A percentile compares a stretch with the other conserved stretches of the same genome.
Conservation (phyloP, 2,888 invertebrate species). For the Patella caerulea region DNA sequence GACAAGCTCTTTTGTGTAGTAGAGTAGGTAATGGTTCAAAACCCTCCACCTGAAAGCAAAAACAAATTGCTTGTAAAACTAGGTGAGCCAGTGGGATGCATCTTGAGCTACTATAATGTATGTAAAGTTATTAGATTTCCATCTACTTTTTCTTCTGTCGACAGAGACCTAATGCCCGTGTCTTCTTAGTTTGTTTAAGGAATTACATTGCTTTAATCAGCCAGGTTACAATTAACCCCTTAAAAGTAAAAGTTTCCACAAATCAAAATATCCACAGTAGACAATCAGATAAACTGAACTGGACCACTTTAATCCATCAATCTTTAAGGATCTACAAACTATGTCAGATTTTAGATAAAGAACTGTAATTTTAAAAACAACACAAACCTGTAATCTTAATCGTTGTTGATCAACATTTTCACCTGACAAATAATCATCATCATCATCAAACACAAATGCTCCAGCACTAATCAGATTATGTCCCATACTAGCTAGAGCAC, state of each 20-base stretch:
- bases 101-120: too few relatives aligned
- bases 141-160: too few relatives aligned
- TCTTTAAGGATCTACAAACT: neutral
- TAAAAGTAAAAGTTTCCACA: too few relatives aligned
- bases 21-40: constrained; percentile 68
- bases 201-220: too few relatives aligned
- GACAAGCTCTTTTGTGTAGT: constrained; percentile 63
- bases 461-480: constrained; percentile 58
- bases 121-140: too few relatives aligned
- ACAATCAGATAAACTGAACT: too few relatives aligned
- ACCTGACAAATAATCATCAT: constrained; percentile 65
- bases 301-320: neutral
- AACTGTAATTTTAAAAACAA: neutral
- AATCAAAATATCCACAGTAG: too few relatives aligned
- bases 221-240: too few relatives aligned
- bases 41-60: constrained; percentile 63
- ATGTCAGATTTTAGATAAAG: neutral
- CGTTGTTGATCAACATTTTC: constrained; percentile 79
- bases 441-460: constrained; percentile 62
- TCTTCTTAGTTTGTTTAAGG: too few relatives aligned
- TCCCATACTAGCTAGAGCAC: constrained; percentile 54
- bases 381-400: constrained; percentile 77
- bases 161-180: too few relatives aligned
- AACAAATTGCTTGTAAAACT: neutral
- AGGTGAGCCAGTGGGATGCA: too few relatives aligned